A percentile compares a stretch with the other conserved stretches of the same genome.
phyloP scores from a whole-genome alignment of 2,797 vertebrate species.

The Poecilia gillii region DNA sequence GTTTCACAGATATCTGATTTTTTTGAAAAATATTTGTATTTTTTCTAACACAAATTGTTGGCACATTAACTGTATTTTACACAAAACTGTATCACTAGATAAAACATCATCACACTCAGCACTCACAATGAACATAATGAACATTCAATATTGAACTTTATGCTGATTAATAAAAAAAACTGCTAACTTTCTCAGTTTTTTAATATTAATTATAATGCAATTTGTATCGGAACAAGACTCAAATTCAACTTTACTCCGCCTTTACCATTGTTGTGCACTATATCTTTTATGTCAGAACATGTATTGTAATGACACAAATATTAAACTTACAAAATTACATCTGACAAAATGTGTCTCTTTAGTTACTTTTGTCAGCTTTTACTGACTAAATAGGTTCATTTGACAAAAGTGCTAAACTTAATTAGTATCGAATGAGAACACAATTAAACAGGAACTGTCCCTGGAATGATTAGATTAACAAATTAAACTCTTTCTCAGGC shows the following conservation, averaged over 20 bases:
- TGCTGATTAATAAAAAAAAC: neutral
- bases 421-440: neutral
- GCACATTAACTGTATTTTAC: neutral
- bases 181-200: neutral
- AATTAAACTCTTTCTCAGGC: constrained; percentile 10
- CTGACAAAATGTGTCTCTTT: neutral
- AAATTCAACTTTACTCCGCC: neutral
- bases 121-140: neutral
- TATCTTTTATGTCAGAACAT: neutral
- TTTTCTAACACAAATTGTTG: neutral
- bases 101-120: neutral
- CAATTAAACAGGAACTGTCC: neutral
- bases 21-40: neutral
- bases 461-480: neutral
- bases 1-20: neutral
- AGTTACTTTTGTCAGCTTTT: neutral
- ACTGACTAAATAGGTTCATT: neutral
- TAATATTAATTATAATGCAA: neutral
- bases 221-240: neutral
- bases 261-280: neutral
- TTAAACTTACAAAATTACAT: neutral
- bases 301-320: neutral
- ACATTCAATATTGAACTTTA: neutral
- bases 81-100: neutral
- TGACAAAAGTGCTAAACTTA: neutral